Conservation (phyloP, 2,113 vertebrate genomes). For the Canis aureus region DNA sequence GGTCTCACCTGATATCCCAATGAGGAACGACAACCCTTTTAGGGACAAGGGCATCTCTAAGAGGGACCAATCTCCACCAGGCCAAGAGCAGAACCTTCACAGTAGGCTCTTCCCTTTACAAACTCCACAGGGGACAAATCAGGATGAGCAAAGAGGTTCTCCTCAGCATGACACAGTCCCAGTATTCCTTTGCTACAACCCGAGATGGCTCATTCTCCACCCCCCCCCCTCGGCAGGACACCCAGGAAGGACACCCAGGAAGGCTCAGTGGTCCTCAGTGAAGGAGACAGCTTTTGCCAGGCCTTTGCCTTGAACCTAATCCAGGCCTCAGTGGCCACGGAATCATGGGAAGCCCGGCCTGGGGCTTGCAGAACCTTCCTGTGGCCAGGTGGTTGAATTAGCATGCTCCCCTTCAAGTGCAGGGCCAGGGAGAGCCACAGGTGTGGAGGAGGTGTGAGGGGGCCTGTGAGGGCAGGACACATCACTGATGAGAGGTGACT, state of each 20-base stretch:
- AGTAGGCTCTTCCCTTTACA: background rate
- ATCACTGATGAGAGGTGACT: background rate
- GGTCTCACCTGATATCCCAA: background rate
- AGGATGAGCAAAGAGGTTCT: background rate
- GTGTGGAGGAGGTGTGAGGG: background rate
- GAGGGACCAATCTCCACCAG: background rate
- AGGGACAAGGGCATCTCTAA: no score
- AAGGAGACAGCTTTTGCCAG: background rate
- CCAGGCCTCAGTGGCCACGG: background rate
- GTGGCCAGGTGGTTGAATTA: background rate
- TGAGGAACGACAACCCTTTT: background rate
- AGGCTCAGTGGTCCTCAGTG: background rate
- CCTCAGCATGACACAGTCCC: background rate
- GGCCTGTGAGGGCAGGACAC: no score
- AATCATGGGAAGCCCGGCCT: background rate
- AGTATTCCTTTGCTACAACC: accelerated
- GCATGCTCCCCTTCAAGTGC: background rate
- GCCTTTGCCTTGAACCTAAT: background rate
- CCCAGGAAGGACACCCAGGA: background rate
- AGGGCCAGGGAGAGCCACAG: accelerated
- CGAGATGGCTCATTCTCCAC: background rate
- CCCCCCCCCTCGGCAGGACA: background rate
- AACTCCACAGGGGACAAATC: background rate
- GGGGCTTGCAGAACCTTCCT: background rate
- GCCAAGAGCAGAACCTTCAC: background rate